A percentile compares a stretch with the other conserved stretches of the same genome.
Conservation (phyloP, 1,140 invertebrate species). For the Drosophila arizonae region DNA sequence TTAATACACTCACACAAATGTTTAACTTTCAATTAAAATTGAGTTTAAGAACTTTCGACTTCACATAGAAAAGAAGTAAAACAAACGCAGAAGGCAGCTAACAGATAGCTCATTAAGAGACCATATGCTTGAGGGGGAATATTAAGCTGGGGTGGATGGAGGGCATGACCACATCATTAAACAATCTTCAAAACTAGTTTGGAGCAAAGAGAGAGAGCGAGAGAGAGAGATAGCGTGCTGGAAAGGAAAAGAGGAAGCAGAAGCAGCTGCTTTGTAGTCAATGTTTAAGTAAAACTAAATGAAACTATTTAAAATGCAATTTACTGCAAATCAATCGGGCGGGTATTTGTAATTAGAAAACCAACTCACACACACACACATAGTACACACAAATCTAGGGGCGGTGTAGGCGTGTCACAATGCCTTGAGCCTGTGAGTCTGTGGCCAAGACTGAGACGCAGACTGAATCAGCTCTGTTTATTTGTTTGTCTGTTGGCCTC, state of each 20-base stretch:
- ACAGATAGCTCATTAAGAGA: slow-evolving; percentile 68
- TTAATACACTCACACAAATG: not conserved
- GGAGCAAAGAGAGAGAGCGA: not conserved
- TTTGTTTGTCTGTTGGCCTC: slow-evolving; percentile 52
- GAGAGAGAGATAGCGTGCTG: not conserved
- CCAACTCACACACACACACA: slow-evolving; percentile 28
- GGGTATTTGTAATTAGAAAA: slow-evolving; percentile 71
- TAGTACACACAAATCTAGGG: slow-evolving; percentile 11
- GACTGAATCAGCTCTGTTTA: slow-evolving; percentile 39
- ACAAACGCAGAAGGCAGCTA: slow-evolving; percentile 48
- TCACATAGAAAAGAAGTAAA: slow-evolving; percentile 33
- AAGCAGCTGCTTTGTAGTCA: slow-evolving; percentile 38
- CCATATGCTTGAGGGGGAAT: slow-evolving; percentile 49
- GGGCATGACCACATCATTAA: slow-evolving; percentile 56
- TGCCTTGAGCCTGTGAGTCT: slow-evolving; percentile 7
- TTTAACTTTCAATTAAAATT: slow-evolving; percentile 73
- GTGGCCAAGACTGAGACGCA: slow-evolving; percentile 20
- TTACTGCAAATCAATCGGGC: slow-evolving; percentile 70
- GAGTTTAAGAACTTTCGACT: slow-evolving; percentile 69
- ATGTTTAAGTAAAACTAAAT: slow-evolving; percentile 44
- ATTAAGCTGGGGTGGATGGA: not conserved
- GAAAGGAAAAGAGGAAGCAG: not conserved
- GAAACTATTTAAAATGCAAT: slow-evolving; percentile 79
- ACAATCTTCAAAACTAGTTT: slow-evolving; percentile 51
- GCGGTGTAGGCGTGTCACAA: slow-evolving; percentile 25